Conservation (phyloP, 2,888 invertebrate species). For the Hirtodrosophila histrioides region DNA sequence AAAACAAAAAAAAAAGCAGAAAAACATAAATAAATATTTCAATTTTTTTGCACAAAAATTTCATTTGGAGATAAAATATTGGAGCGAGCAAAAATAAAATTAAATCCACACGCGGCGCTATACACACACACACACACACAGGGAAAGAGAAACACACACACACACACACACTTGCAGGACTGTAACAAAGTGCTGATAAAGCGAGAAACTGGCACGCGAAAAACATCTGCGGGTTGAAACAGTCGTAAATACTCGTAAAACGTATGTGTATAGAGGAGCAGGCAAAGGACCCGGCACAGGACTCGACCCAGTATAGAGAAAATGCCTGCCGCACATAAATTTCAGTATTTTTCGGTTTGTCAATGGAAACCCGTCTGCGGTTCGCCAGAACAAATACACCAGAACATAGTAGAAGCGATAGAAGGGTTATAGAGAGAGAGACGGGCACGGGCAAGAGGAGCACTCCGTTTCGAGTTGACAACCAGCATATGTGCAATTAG, state of each 20-base stretch:
- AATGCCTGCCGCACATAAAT: slow-evolving; percentile 55
- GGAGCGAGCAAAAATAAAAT: slow-evolving; percentile 62
- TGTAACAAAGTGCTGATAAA: slow-evolving; percentile 74
- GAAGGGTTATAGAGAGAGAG: not conserved
- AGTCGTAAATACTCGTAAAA: slow-evolving; percentile 67
- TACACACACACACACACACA: slow-evolving; percentile 5
- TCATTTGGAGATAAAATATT: slow-evolving; percentile 70
- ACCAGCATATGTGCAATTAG: slow-evolving; percentile 31
- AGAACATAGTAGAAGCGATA: not conserved
- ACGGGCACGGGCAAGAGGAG: not conserved
- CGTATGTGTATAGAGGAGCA: slow-evolving; percentile 40
- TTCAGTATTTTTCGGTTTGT: slow-evolving; percentile 46
- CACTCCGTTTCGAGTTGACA: slow-evolving; percentile 5
- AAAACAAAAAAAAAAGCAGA: slow-evolving; percentile 21
- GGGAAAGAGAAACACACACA: not conserved
- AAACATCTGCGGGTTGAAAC: slow-evolving; percentile 60
- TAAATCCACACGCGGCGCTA: slow-evolving; percentile 63
- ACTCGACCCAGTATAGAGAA: not conserved
- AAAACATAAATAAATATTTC: slow-evolving; percentile 73
- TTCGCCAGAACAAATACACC: slow-evolving; percentile 27
- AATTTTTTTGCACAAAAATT: slow-evolving; percentile 69
- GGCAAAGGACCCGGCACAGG: not conserved
- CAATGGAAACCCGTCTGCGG: slow-evolving; percentile 43
- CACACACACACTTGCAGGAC: slow-evolving; percentile 16
- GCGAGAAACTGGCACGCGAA: slow-evolving; percentile 63